Conservation (phyloP, 2,797 vertebrate species). For the Acropternis orthonyx region DNA sequence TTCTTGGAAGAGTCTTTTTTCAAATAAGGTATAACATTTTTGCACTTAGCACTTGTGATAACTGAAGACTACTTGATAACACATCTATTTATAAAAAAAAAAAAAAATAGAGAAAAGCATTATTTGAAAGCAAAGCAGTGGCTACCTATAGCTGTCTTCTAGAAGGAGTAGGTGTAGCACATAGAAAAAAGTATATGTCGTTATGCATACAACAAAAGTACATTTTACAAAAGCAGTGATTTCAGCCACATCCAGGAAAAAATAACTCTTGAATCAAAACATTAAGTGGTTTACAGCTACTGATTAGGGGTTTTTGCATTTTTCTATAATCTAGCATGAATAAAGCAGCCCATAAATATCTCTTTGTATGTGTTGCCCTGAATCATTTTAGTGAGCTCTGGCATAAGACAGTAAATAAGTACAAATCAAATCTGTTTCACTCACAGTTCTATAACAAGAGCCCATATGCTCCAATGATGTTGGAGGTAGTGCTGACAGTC, state of each 20-base stretch:
- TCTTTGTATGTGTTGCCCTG: background rate
- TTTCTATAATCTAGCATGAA: background rate
- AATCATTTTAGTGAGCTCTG: background rate
- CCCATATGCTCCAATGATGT: fast-evolving
- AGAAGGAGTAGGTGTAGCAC: background rate
- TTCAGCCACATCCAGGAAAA: background rate
- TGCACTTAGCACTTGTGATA: background rate
- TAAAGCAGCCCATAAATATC: background rate
- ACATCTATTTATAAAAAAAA: background rate
- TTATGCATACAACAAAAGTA: background rate
- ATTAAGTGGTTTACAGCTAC: background rate
- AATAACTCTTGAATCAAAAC: background rate
- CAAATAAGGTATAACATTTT: background rate
- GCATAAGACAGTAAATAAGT: background rate
- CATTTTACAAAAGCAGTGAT: background rate
- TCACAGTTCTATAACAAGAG: background rate
- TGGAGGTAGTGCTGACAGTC: background rate
- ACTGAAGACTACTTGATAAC: background rate
- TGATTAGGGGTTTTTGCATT: background rate
- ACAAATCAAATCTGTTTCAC: background rate
- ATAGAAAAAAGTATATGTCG: background rate
- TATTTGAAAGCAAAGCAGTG: background rate
- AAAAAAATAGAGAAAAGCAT: background rate
- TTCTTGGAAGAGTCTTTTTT: background rate
- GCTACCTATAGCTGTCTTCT: background rate